These are phyloP conservation scores for Gari tellinella DNA, from an alignment of 2,888 invertebrate species.

Conservation along the genomic window DNA sequence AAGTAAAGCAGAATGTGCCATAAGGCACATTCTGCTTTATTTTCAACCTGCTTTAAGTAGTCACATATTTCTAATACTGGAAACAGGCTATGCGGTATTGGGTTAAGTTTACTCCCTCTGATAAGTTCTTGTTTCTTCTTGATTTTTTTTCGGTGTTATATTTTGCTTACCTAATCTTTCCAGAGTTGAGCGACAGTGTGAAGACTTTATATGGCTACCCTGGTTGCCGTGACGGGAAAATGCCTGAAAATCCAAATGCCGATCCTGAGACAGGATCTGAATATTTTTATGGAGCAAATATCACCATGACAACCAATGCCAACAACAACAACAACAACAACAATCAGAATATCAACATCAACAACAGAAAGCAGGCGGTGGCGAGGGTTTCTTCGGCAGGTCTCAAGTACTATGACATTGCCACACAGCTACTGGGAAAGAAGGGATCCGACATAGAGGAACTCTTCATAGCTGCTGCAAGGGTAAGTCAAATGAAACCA, in stretches of 20 bases:
- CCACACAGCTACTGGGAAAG: constrained; percentile 75
- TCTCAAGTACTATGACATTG: constrained; percentile 77
- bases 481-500: constrained; percentile 75
- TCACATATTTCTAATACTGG: no score
- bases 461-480: constrained; percentile 76
- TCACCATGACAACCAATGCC: constrained; percentile 51
- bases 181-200: background rate
- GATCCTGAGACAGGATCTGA: constrained; percentile 56
- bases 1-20: no score
- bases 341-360: constrained; percentile 23
- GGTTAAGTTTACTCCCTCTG: no score
- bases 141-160: background rate
- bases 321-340: constrained; percentile 24
- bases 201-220: constrained; percentile 38
- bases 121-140: no score
- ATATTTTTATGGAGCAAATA: constrained; percentile 32
- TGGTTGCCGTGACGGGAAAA: constrained; percentile 47
- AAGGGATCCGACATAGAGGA: constrained; percentile 76
- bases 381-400: constrained; percentile 55
- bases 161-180: background rate
- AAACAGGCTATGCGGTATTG: no score
- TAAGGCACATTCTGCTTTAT: no score
- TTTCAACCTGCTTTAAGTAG: no score
- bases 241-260: constrained; percentile 61
- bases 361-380: constrained; percentile 33